Evolutionary conservation across 2,797 vertebrate species (phyloP).

Genomic region (Clamator glandarius): DNA sequence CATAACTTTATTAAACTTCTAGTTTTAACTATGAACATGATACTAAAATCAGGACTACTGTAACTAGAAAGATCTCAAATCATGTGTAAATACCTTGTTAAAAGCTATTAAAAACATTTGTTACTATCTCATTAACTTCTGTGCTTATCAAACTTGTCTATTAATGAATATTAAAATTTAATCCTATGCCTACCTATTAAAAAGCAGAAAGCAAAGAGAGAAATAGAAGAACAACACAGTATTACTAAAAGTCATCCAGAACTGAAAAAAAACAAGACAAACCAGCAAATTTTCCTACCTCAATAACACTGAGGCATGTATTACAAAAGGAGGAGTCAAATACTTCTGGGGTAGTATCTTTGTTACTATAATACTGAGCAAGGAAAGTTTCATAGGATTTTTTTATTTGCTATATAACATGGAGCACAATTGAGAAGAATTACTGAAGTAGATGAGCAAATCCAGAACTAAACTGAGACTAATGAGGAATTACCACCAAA

Average conservation of each 20-base stretch:
- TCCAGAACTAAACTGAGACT: background rate
- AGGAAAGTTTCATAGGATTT: background rate
- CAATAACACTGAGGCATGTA: background rate
- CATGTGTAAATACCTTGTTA: background rate
- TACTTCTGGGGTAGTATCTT: background rate
- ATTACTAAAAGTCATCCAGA: background rate
- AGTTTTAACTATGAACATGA: constrained; percentile 6
- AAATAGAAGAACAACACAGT: background rate
- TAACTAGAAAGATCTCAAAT: background rate
- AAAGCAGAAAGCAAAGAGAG: background rate
- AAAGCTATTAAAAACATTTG: constrained; percentile 11
- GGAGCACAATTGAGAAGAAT: background rate
- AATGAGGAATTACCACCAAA: background rate
- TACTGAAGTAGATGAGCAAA: background rate
- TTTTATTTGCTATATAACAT: background rate
- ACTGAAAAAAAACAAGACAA: background rate
- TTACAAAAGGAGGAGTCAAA: background rate
- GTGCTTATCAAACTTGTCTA: background rate
- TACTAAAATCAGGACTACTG: background rate
- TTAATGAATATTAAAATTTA: background rate
- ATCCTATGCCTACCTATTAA: background rate
- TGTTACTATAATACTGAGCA: background rate
- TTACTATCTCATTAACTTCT: background rate
- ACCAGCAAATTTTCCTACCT: background rate
- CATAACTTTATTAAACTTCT: background rate